Percentiles rank a stretch among this genome's conserved stretches.
These are phyloP conservation scores for Calidris pygmaea DNA, from an alignment of 2,113 vertebrate species.

Conservation along the genomic window DNA sequence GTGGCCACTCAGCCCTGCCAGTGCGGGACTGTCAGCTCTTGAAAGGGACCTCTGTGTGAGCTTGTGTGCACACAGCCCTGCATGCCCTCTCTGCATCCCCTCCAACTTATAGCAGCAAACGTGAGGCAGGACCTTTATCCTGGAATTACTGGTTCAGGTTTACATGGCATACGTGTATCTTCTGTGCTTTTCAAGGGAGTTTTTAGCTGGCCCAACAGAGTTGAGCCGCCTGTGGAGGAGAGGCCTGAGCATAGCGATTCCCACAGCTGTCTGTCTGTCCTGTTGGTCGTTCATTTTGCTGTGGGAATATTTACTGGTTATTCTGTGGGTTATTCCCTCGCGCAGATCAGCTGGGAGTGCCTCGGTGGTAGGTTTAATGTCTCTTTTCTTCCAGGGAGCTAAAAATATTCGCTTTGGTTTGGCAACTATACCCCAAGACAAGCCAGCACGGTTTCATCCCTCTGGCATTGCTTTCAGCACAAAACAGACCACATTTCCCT, in stretches of 20 bases:
- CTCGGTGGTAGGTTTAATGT: too few species aligned
- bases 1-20: background rate
- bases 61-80: background rate
- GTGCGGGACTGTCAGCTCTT: rapidly evolving
- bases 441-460: background rate
- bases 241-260: background rate
- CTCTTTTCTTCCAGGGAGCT: background rate
- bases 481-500: too few species aligned
- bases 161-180: rapidly evolving
- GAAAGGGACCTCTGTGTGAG: rapidly evolving
- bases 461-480: background rate
- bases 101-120: background rate
- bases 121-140: background rate
- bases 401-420: background rate
- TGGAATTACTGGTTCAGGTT: background rate
- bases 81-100: rapidly evolving
- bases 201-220: background rate
- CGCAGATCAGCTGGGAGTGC: background rate
- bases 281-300: too few species aligned
- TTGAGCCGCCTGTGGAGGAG: background rate
- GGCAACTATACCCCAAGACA: background rate
- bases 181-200: background rate
- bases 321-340: background rate
- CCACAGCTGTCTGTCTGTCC: background rate
- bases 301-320: background rate